Evolutionary conservation across 2,113 vertebrate species (phyloP).

Genomic region (Saccopteryx bilineata): DNA sequence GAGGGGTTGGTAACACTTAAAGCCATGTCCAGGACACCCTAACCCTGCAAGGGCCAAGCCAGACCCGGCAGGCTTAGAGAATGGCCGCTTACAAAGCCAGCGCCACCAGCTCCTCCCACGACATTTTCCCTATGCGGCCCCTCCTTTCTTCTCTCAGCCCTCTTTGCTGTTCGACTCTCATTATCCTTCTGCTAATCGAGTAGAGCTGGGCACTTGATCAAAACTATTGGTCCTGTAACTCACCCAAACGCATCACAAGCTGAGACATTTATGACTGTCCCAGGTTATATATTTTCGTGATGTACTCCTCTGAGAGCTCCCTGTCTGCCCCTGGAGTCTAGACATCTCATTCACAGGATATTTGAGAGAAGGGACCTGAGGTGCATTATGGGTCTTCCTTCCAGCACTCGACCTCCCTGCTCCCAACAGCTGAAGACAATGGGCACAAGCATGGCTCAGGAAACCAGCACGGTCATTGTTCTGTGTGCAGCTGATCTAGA

Average conservation of each 20-base stretch:
- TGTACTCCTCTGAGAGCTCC: background rate
- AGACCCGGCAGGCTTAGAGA: background rate
- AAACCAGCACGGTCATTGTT: background rate
- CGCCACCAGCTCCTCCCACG: background rate
- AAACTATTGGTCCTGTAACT: slow-evolving; percentile 78
- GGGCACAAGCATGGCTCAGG: background rate
- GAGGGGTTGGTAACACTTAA: background rate
- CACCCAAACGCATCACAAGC: slow-evolving; percentile 67
- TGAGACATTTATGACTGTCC: slow-evolving; percentile 68
- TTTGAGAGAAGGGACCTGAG: background rate
- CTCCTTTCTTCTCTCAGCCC: background rate
- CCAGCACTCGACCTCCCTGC: background rate
- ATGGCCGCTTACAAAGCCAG: background rate
- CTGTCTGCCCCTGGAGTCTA: slow-evolving; percentile 14
- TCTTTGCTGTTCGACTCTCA: slow-evolving; percentile 51
- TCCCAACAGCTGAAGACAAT: background rate
- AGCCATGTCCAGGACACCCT: background rate
- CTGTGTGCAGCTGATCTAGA: background rate
- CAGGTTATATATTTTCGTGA: slow-evolving; percentile 60
- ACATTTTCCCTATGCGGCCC: background rate
- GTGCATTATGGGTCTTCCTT: background rate
- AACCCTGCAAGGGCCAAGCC: background rate
- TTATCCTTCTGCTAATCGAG: slow-evolving; percentile 74
- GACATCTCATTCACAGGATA: slow-evolving; percentile 36
- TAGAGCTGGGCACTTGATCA: slow-evolving; percentile 76